Conservation (phyloP, 2,888 invertebrate species). For the Anticlea derivata region DNA sequence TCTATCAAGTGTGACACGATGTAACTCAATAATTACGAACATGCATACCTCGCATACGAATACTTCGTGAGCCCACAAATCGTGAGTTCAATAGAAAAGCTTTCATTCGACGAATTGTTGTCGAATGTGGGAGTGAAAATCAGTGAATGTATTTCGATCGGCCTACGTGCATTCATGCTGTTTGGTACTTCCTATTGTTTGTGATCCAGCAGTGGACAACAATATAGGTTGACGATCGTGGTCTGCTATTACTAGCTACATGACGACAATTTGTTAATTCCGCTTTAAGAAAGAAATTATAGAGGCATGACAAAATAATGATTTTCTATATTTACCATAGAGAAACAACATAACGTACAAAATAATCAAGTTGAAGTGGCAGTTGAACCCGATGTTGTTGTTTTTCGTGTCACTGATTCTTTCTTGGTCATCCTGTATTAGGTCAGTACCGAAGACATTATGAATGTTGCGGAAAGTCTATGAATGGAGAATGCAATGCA, state of each 20-base stretch:
- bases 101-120: conserved; percentile 15
- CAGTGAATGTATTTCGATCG: conserved; percentile 11
- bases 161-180: conserved; percentile 6
- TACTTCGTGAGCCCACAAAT: conserved; percentile 4
- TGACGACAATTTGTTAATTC: conserved; percentile 1
- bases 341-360: too few species aligned
- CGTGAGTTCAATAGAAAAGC: conserved; percentile 15
- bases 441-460: too few species aligned
- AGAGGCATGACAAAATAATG: background rate
- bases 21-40: too few species aligned
- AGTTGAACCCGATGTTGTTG: too few species aligned
- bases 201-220: background rate
- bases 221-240: too few species aligned
- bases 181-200: background rate
- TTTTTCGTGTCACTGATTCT: too few species aligned
- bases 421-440: too few species aligned
- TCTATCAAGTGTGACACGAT: too few species aligned
- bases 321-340: too few species aligned
- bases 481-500: too few species aligned
- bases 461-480: too few species aligned
- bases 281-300: background rate
- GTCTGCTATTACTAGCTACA: background rate
- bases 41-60: background rate
- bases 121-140: conserved; percentile 21
- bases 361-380: too few species aligned